Base-by-base conservation (phyloP, 2,113 vertebrate species). In the Motacilla alba region DNA sequence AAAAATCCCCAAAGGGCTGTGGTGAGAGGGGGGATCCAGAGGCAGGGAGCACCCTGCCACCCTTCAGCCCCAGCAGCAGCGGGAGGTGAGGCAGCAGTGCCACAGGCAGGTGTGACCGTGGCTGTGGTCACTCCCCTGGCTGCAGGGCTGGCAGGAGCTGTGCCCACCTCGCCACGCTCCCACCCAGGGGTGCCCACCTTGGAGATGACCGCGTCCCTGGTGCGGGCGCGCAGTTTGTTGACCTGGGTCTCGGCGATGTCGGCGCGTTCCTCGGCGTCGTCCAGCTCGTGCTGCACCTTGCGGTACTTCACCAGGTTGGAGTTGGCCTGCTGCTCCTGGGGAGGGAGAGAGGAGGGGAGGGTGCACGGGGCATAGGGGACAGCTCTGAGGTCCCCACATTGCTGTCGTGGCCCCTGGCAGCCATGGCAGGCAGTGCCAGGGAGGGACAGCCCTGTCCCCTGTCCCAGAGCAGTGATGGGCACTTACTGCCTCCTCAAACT, bases 401-500 rank as follows among this genome's bases (percentile, higher is more conserved):
- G 1, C 5, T 23, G 24, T 21, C 4, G 0, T 4, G 31, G 30
- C 13, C 70, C 41, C 26, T 20, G 13, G 23, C 28, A 39, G 67
- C 31, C 41, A 1, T 1, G 28, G 18, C 27, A 30, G 53, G 70
- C 59, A 30, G 20, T 20, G 21, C 55, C 24, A 0, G 22, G 46
- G 11, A 47, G n/a, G 53, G 30, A 8, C n/a, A 39, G 44, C 18
- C 1, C 77, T 27, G 47, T 13, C 24, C 70, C 53, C 39, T 24
- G 10, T 22, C 44, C 30, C 11, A 12, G 21, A 15, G 68, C 77
- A 23, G 18, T 9, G 41, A 37, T 0, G 0, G 46, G n/a, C 68
- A 98, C 99, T 98, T 95, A 99, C 99, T 9, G 98, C 99, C 49
- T 98, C 98, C 92, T 99, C 99, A 2, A 98, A 98, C 96, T 99